phyloP scores from a whole-genome alignment of 2,797 vertebrate species.

The Ctenopoma kingsleyae region DNA sequence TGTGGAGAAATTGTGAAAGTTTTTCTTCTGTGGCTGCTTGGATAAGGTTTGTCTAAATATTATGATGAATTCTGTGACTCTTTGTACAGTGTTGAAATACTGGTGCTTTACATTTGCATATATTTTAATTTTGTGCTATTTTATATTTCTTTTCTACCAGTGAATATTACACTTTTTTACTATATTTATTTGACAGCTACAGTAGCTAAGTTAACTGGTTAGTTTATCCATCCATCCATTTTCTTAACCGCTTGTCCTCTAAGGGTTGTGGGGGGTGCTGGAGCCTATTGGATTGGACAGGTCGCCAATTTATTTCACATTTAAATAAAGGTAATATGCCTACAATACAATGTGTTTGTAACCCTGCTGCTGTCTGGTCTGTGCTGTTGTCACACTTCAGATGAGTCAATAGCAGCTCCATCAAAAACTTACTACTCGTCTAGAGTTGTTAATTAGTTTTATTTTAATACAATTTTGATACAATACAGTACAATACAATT shows the following conservation, averaged over 20 bases:
- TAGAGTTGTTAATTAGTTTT: neutral
- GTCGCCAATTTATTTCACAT: too few species aligned
- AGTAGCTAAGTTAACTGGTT: neutral
- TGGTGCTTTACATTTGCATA: neutral
- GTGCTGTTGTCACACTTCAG: too few species aligned
- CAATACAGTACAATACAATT: too few species aligned
- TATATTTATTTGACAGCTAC: neutral
- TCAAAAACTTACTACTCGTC: neutral
- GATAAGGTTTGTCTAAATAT: neutral
- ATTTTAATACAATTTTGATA: too few species aligned
- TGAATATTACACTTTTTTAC: neutral
- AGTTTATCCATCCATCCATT: too few species aligned
- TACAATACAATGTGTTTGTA: neutral
- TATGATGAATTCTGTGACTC: neutral
- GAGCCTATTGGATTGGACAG: too few species aligned
- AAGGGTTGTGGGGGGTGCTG: too few species aligned
- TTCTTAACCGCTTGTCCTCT: too few species aligned
- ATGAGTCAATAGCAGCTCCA: neutral
- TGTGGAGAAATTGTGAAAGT: conserved; percentile 52
- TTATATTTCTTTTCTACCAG: neutral
- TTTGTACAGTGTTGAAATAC: neutral
- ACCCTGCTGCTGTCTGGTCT: neutral
- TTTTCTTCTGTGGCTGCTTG: conserved; percentile 1
- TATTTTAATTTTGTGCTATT: neutral
- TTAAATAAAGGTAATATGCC: neutral